These are phyloP conservation scores for Limonius californicus DNA, from an alignment of 1,140 invertebrate species.

Conservation along the genomic window DNA sequence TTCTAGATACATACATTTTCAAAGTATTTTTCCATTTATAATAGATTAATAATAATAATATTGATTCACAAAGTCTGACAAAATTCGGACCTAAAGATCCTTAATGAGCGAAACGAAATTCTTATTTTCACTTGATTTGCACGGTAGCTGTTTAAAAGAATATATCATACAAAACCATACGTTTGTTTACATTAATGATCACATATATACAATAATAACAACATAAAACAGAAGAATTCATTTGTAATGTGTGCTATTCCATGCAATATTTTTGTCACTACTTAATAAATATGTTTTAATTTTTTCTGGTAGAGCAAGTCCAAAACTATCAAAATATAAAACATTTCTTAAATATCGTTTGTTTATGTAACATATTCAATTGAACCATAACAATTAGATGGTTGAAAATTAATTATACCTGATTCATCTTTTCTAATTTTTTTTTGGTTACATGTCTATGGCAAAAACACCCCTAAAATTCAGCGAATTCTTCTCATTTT, in stretches of 20 bases:
- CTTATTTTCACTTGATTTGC: no score
- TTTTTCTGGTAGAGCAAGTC: conserved; percentile 21
- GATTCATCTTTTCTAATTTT: conserved; percentile 21
- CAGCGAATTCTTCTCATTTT: conserved; percentile 5
- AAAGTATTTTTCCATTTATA: no score
- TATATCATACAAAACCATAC: no score
- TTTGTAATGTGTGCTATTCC: conserved; percentile 20
- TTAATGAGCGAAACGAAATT: no score
- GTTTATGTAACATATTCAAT: conserved; percentile 20
- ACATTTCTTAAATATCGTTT: conserved; percentile 23
- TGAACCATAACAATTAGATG: conserved; percentile 19
- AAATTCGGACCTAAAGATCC: no score
- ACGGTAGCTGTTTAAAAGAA: no score
- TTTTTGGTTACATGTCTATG: conserved; percentile 20
- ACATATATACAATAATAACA: conserved; percentile 21
- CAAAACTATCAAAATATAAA: conserved; percentile 23
- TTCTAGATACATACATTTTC: no score
- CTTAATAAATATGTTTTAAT: conserved; percentile 22
- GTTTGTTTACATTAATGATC: no score
- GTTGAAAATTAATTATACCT: conserved; percentile 22
- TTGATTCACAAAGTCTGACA: no score
- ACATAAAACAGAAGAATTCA: conserved; percentile 23
- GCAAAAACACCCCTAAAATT: conserved; percentile 21
- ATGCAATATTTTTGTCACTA: conserved; percentile 18
- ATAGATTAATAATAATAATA: no score